Conservation (phyloP, 2,113 vertebrate species). For the Hippocampus abdominalis region DNA sequence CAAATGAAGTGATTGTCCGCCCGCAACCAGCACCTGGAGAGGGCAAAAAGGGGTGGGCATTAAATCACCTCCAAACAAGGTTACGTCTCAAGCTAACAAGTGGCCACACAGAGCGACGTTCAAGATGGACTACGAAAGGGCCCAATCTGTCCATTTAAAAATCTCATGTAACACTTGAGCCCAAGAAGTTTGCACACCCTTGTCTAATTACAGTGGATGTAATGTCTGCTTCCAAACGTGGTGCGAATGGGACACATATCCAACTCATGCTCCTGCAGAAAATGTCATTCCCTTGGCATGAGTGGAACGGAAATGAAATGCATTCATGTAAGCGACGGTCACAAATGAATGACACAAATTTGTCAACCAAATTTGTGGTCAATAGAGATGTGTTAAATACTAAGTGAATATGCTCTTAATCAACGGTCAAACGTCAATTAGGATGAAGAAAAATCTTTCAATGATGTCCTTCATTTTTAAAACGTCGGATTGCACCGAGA, state of each 20-base stretch:
- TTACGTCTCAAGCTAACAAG: slow-evolving; percentile 46
- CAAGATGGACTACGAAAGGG: not conserved
- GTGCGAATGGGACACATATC: not conserved
- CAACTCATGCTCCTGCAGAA: not conserved
- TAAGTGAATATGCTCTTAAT: not conserved
- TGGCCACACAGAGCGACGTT: slow-evolving; percentile 43
- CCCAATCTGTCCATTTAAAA: not conserved
- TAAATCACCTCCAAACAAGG: slow-evolving; percentile 53
- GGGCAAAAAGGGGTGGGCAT: slow-evolving; percentile 35
- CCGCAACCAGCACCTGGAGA: slow-evolving; percentile 89
- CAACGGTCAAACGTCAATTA: not conserved
- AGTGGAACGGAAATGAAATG: not conserved
- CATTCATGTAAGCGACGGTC: not conserved
- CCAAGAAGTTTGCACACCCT: not conserved
- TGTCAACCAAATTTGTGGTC: not conserved
- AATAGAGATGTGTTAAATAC: not conserved
- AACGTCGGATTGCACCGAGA: not conserved
- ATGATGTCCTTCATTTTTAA: too few species aligned
- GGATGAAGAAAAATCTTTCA: not conserved
- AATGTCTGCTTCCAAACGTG: not conserved
- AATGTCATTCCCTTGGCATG: not conserved
- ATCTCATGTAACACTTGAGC: not conserved
- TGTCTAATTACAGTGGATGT: not conserved
- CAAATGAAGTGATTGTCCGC: slow-evolving; percentile 99
- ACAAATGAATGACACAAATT: not conserved